Percentiles rank a stretch among this genome's conserved stretches.
These are phyloP conservation scores for Tetrax tetrax DNA, from an alignment of 2,113 vertebrate genomes.

Conservation along the genomic window DNA sequence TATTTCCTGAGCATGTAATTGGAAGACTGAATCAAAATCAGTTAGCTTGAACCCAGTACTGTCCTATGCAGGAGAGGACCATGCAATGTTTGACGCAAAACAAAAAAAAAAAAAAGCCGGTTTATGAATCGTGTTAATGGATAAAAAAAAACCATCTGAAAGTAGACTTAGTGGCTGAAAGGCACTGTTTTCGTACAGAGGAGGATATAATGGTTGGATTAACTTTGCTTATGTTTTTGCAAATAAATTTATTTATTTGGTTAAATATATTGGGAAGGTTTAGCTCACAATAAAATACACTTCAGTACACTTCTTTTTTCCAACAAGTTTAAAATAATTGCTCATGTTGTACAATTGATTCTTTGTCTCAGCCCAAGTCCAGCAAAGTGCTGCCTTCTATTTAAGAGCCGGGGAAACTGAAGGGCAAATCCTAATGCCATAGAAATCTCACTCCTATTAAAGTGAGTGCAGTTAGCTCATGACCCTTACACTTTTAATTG, in stretches of 20 bases:
- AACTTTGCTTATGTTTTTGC: background rate
- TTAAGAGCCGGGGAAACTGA: background rate
- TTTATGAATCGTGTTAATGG: constrained; percentile 2
- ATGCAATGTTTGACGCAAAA: background rate
- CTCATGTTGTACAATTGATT: background rate
- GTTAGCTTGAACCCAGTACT: background rate
- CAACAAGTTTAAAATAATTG: background rate
- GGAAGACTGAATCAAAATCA: constrained; percentile 10
- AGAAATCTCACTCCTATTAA: background rate
- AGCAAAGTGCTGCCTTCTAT: background rate
- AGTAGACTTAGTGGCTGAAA: background rate
- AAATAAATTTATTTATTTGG: background rate
- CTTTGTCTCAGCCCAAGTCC: background rate
- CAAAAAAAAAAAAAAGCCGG: background rate
- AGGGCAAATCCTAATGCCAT: background rate
- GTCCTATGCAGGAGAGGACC: background rate
- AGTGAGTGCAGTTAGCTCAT: background rate
- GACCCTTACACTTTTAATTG: background rate
- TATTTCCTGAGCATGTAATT: constrained; percentile 45
- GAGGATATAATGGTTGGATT: background rate
- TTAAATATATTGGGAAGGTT: background rate
- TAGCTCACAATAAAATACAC: background rate
- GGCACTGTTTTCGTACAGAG: background rate
- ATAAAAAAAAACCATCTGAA: background rate
- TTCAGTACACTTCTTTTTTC: background rate